These are phyloP conservation scores for Tonatia bakeri DNA, from an alignment of 2,113 vertebrate species.

Conservation along the genomic window DNA sequence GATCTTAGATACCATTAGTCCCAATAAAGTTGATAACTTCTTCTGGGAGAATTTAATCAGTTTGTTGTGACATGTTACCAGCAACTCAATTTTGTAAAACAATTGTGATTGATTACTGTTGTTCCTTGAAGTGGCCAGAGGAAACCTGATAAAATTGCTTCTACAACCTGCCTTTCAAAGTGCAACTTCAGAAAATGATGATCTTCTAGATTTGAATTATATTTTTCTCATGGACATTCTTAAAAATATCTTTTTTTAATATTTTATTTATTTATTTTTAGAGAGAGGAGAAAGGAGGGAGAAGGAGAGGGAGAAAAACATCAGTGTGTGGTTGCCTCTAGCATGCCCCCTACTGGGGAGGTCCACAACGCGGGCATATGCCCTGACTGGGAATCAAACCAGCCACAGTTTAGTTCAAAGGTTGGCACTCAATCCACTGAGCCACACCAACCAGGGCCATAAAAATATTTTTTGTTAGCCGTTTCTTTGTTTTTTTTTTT, in stretches of 20 bases:
- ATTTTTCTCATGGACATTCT: neutral
- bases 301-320: too few species aligned
- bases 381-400: too few species aligned
- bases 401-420: too few species aligned
- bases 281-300: too few species aligned
- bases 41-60: conserved; percentile 80
- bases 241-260: neutral
- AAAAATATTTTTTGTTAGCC: neutral
- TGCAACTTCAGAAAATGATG: conserved; percentile 58
- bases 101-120: conserved; percentile 81
- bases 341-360: too few species aligned
- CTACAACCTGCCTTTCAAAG: conserved; percentile 44
- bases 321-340: too few species aligned
- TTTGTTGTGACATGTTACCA: conserved; percentile 78
- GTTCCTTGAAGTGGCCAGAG: conserved; percentile 73
- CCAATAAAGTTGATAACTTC: conserved; percentile 80
- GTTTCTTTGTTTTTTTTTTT: conserved; percentile 11
- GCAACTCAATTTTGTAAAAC: conserved; percentile 74
- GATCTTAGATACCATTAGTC: conserved; percentile 73
- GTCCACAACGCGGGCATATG: too few species aligned
- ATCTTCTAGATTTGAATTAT: conserved; percentile 51
- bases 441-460: too few species aligned
- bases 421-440: too few species aligned
- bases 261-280: too few species aligned
- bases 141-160: conserved; percentile 75